These are phyloP conservation scores for Paraplagusia blochii DNA, from an alignment of 2,113 vertebrate genomes.

Conservation along the genomic window DNA sequence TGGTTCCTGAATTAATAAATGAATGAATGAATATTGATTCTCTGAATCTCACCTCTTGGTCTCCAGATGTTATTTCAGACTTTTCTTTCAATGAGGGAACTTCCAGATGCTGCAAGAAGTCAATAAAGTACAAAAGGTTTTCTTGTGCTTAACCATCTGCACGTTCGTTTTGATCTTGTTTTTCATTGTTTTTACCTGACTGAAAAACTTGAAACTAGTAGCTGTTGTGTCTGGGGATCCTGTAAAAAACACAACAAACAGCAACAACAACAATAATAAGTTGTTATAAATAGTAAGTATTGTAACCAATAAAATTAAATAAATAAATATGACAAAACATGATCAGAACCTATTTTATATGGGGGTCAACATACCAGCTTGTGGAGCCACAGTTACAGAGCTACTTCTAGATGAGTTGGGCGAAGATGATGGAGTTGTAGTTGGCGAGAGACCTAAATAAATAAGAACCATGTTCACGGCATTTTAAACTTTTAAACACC, in stretches of 20 bases:
- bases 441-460: conserved; percentile 75
- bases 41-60: conserved; percentile 67
- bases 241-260: conserved; percentile 35
- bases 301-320: neutral
- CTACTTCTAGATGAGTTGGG: conserved; percentile 78
- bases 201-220: conserved; percentile 46
- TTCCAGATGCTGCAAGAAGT: conserved; percentile 63
- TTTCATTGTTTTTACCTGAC: conserved; percentile 82
- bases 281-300: too few species aligned
- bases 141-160: neutral
- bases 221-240: conserved; percentile 60
- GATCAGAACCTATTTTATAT: neutral
- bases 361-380: conserved; percentile 66
- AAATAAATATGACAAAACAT: too few species aligned
- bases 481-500: neutral
- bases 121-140: conserved; percentile 1
- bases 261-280: neutral
- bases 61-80: conserved; percentile 38
- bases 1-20: too few species aligned
- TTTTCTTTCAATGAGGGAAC: conserved; percentile 59
- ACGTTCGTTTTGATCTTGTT: neutral
- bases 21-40: neutral
- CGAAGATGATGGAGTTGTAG: conserved; percentile 78
- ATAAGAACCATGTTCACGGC: neutral
- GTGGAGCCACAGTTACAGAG: conserved; percentile 72